A percentile compares a stretch with the other conserved stretches of the same genome.
Conservation (phyloP, 2,113 vertebrate genomes). For the Myiagra hebetior region DNA sequence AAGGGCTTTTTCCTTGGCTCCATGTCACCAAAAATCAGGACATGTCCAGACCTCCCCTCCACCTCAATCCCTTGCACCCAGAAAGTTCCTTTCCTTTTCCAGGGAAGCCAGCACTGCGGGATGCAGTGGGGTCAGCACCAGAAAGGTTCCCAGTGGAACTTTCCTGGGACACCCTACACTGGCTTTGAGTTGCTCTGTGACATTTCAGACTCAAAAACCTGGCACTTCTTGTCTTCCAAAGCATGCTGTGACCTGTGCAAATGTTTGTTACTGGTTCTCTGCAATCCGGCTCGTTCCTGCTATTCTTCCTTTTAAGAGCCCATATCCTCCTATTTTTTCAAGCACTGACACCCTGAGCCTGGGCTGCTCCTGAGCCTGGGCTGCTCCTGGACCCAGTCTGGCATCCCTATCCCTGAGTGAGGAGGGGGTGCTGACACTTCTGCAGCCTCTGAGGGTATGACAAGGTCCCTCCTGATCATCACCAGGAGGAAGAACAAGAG, state of each 20-base stretch:
- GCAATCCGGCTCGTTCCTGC: not conserved
- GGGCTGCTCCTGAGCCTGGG: not conserved
- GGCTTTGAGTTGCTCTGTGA: fast-evolving
- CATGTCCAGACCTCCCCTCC: not conserved
- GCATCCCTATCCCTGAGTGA: not conserved
- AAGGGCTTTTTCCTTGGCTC: not conserved
- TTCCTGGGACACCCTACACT: not conserved
- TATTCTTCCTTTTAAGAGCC: constrained; percentile 12
- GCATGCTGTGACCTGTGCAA: not conserved
- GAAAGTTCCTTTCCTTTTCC: not conserved
- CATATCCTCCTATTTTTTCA: constrained; percentile 2
- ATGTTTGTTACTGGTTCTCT: not conserved
- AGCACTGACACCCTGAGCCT: not conserved
- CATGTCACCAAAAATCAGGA: fast-evolving
- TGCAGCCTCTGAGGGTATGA: not conserved
- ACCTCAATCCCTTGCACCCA: not conserved
- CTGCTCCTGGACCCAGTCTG: fast-evolving
- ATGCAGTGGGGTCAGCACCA: not conserved
- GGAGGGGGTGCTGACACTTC: not conserved
- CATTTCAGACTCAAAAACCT: not conserved
- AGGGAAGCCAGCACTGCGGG: not conserved
- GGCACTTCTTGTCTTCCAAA: not conserved
- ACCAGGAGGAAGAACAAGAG: not conserved
- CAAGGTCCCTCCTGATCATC: not conserved
- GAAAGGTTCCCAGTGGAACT: not conserved